Evolutionary conservation across 2,888 invertebrate species (phyloP), one percentile per base, ranked within the genome.

Genomic region (Synanthedon vespiformis): DNA sequence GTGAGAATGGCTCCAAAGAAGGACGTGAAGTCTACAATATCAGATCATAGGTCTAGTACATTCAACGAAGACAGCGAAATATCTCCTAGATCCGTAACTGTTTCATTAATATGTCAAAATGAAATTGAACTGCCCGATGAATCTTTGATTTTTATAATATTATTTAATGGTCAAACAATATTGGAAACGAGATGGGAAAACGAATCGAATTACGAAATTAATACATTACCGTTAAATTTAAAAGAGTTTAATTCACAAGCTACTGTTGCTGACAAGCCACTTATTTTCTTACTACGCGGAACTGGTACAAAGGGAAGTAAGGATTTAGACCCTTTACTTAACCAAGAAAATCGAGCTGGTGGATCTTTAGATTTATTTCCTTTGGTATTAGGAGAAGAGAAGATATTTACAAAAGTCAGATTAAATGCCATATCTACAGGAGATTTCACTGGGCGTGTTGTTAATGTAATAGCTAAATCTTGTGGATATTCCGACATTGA

Each of bases 291-390:
- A 40, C 57, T 85, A 40, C 80, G 84, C 40, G 5, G 53, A 22
- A 11, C 54, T 48, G 67, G 66, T 49, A 70, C 66, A 12, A 84
- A 84, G 66, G 55, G 59, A 12, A 3, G 62, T 2, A 80, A 74
- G 58, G 83, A 83, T 40, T 59, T 64, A 12, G 85, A 85, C 57
- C 82, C 78, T 22, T 64, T 85, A 22, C 53, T 67, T 2, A 68
- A 75, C 58, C 5, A 56, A 2, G 84, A 85, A 22, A 86, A 85
- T 62, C 68, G 70, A 40, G 80, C 78, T 47, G 85, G 85, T 16
- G 83, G 72, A 3, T 74, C 71, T 14, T 63, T 83, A 10, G 86
- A 86, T 61, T 66, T 87, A 51, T 68, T 78, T 56, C 84, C 87
- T 22, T 61, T 87, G 27, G 52, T 81, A 16, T 58, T 83, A 41